Evolutionary conservation across 2,113 vertebrate genomes (phyloP).

Genomic region (Benthochromis sp.): DNA sequence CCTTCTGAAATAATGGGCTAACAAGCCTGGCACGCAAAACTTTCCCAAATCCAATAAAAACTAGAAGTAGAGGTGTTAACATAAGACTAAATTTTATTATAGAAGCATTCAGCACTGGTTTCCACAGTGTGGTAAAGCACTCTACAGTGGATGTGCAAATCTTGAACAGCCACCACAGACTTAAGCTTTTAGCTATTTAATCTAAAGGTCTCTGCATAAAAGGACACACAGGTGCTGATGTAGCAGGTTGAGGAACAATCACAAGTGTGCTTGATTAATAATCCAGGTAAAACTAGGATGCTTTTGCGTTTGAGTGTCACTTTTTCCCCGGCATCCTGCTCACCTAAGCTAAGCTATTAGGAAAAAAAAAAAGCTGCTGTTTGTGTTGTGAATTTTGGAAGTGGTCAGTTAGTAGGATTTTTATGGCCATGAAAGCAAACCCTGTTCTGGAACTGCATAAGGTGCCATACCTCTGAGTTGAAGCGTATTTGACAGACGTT

Average conservation of each 20-base stretch:
- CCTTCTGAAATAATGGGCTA: not conserved
- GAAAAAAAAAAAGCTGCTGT: not conserved
- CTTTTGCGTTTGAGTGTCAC: not conserved
- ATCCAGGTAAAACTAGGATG: not conserved
- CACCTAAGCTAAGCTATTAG: not conserved
- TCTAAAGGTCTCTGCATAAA: not conserved
- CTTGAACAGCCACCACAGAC: not conserved
- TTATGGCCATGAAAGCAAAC: not conserved
- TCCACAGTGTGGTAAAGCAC: not conserved
- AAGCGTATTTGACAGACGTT: constrained; percentile 89
- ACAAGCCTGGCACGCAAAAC: not conserved
- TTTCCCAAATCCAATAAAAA: not conserved
- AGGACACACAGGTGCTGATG: not conserved
- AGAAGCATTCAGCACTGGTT: not conserved
- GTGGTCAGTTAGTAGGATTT: not conserved
- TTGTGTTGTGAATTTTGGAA: not conserved
- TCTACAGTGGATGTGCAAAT: not conserved
- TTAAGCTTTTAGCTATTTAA: not conserved
- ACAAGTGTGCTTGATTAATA: not conserved
- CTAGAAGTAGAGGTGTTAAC: not conserved
- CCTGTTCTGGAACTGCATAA: not conserved
- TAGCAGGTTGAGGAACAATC: not conserved
- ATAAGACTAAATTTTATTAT: not conserved
- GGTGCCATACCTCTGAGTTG: constrained; percentile 79
- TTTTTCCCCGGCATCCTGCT: not conserved